phyloP scores from a whole-genome alignment of 2,888 invertebrate genomes.

The Ptilodon capucinus region DNA sequence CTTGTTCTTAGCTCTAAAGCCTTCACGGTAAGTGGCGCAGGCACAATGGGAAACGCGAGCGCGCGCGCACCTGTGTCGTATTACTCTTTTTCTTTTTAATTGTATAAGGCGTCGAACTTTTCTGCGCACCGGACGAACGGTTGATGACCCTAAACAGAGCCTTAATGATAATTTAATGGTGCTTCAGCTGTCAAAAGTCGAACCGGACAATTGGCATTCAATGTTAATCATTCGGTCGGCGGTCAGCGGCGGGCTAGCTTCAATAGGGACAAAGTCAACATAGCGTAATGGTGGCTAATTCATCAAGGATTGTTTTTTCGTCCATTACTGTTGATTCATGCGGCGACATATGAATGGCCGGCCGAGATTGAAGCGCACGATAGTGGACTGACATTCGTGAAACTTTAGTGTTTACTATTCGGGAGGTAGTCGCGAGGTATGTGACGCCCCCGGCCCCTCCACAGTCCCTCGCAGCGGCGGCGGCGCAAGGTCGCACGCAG shows the following conservation, averaged over 20 bases:
- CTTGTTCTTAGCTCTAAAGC: constrained; percentile 48
- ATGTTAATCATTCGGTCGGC: constrained; percentile 36
- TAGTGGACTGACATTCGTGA: constrained; percentile 30
- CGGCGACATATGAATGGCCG: constrained; percentile 53
- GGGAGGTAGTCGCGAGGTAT: constrained; percentile 40
- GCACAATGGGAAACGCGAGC: constrained; percentile 68
- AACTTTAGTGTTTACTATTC: constrained; percentile 39
- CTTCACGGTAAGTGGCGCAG: constrained; percentile 48
- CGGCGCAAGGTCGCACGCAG: constrained; percentile 51
- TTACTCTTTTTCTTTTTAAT: constrained; percentile 56
- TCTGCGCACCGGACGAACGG: constrained; percentile 57
- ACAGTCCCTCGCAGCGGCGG: constrained; percentile 16
- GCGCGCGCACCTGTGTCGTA: constrained; percentile 73
- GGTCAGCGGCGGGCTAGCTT: constrained; percentile 28
- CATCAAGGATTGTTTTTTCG: constrained; percentile 40
- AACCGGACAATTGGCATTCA: constrained; percentile 37
- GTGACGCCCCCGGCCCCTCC: constrained; percentile 20
- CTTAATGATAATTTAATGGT: constrained; percentile 40
- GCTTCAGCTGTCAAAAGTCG: constrained; percentile 21
- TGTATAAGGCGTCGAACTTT: constrained; percentile 64
- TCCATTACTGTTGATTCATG: constrained; percentile 28
- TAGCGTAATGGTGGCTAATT: constrained; percentile 42
- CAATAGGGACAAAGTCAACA: constrained; percentile 15
- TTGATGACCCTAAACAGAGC: constrained; percentile 59
- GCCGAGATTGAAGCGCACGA: constrained; percentile 36